These are phyloP conservation scores for Holocentrus rufus DNA, from an alignment of 2,797 vertebrate genomes.

Conservation along the genomic window DNA sequence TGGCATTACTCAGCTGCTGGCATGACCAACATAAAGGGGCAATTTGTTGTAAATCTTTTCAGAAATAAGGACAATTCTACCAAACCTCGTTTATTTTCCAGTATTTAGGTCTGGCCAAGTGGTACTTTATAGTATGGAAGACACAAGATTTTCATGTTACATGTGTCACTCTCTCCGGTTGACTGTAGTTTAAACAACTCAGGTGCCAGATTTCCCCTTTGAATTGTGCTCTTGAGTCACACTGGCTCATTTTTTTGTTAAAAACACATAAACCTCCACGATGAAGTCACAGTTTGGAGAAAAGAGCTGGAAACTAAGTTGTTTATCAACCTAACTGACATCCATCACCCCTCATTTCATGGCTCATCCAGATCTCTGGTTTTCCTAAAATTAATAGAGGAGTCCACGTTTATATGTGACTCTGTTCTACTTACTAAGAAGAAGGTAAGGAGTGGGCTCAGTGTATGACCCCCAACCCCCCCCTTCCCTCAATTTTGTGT, in stretches of 20 bases:
- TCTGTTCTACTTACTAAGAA: conserved; percentile 34
- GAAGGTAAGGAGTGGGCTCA: conserved; percentile 11
- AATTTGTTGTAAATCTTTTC: conserved; percentile 56
- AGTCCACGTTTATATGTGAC: conserved; percentile 19
- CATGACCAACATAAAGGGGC: conserved; percentile 47
- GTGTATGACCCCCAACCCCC: no score
- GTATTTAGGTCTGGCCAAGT: conserved; percentile 18
- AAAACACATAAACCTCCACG: conserved; percentile 65
- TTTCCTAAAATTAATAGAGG: conserved; percentile 49
- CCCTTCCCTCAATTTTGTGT: conserved; percentile 16
- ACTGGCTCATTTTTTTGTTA: conserved; percentile 50
- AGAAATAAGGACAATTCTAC: conserved; percentile 27
- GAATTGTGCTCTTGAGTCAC: conserved; percentile 60
- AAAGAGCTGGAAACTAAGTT: conserved; percentile 70
- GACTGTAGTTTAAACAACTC: conserved; percentile 58
- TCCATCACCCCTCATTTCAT: conserved; percentile 62
- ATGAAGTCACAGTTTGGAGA: conserved; percentile 76
- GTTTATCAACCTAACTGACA: conserved; percentile 73
- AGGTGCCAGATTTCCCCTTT: conserved; percentile 65
- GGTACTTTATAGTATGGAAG: conserved; percentile 45
- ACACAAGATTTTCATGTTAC: conserved; percentile 51
- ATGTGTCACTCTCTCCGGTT: conserved; percentile 65
- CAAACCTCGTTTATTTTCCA: conserved; percentile 36
- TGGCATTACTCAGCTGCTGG: conserved; percentile 70
- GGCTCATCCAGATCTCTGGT: conserved; percentile 57